Conservation (phyloP, 2,888 invertebrate genomes). For the Netelia melanura region DNA sequence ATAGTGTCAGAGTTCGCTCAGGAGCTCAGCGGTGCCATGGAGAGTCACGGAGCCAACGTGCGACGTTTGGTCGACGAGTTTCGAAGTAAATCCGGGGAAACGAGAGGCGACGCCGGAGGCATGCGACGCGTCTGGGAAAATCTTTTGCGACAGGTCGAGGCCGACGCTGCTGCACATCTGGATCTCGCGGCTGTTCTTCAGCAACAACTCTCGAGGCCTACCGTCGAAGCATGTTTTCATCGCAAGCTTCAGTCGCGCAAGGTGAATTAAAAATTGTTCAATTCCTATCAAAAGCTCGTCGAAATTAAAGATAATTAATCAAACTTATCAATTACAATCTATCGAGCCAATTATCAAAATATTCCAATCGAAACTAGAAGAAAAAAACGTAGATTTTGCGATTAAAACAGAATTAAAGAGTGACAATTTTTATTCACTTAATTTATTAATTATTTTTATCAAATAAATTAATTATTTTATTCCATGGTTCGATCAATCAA, state of each 20-base stretch:
- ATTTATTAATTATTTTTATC: background rate
- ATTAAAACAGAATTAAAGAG: too few species aligned
- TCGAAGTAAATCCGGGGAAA: constrained; percentile 93
- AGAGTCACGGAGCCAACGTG: constrained; percentile 94
- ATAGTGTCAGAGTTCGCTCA: constrained; percentile 96
- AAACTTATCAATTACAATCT: too few species aligned
- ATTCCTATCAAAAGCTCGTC: background rate
- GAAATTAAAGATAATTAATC: background rate
- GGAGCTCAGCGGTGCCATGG: constrained; percentile 95
- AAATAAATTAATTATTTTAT: too few species aligned
- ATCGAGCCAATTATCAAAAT: too few species aligned
- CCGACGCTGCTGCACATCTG: constrained; percentile 94
- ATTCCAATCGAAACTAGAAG: too few species aligned
- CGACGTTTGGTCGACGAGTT: constrained; percentile 94
- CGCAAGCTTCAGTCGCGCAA: constrained; percentile 96
- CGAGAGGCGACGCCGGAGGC: constrained; percentile 93
- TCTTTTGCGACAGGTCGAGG: constrained; percentile 95
- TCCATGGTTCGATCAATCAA: too few species aligned
- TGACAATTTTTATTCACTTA: background rate
- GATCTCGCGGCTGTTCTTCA: constrained; percentile 92
- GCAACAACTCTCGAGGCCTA: constrained; percentile 91
- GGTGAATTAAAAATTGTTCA: constrained; percentile 78
- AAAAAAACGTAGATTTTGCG: too few species aligned
- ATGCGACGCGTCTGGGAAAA: constrained; percentile 97
- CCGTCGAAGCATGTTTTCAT: constrained; percentile 94